These are phyloP conservation scores for Apodemia zela DNA, from an alignment of 2,888 invertebrate species.

Conservation along the genomic window DNA sequence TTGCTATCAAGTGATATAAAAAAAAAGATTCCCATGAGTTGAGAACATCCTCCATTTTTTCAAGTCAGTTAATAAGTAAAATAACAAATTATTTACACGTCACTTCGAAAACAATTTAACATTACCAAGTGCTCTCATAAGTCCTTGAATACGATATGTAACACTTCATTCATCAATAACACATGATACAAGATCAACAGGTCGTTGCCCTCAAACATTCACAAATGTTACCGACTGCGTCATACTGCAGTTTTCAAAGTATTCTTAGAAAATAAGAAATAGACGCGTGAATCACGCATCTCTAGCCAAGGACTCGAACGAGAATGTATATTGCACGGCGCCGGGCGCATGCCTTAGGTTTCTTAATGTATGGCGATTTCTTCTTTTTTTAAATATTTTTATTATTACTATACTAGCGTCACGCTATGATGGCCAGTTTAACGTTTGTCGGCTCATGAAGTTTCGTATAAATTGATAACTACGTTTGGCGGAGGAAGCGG, in stretches of 20 bases:
- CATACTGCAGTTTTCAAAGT: slow-evolving; percentile 73
- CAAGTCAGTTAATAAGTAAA: too few species aligned
- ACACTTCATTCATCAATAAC: slow-evolving; percentile 27
- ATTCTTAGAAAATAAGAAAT: slow-evolving; percentile 76
- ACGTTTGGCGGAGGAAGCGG: too few species aligned
- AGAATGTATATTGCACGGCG: slow-evolving; percentile 36
- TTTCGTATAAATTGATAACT: too few species aligned
- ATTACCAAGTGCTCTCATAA: not conserved
- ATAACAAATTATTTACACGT: not conserved
- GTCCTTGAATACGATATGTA: slow-evolving; percentile 15
- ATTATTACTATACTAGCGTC: too few species aligned
- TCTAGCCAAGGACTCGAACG: slow-evolving; percentile 61
- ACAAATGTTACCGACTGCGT: slow-evolving; percentile 51
- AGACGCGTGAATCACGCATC: slow-evolving; percentile 65
- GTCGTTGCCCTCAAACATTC: slow-evolving; percentile 51
- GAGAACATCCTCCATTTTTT: too few species aligned
- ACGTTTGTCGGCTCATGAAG: too few species aligned
- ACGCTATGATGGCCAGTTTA: too few species aligned
- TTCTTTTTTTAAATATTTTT: too few species aligned
- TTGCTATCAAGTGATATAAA: too few species aligned
- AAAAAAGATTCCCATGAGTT: too few species aligned
- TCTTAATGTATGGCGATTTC: too few species aligned
- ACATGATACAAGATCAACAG: slow-evolving; percentile 46
- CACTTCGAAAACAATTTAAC: not conserved
- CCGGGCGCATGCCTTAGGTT: slow-evolving; percentile 19